These are phyloP conservation scores for Porites rus DNA, from an alignment of 92 coral and sea anemone genomes.

Conservation along the genomic window DNA sequence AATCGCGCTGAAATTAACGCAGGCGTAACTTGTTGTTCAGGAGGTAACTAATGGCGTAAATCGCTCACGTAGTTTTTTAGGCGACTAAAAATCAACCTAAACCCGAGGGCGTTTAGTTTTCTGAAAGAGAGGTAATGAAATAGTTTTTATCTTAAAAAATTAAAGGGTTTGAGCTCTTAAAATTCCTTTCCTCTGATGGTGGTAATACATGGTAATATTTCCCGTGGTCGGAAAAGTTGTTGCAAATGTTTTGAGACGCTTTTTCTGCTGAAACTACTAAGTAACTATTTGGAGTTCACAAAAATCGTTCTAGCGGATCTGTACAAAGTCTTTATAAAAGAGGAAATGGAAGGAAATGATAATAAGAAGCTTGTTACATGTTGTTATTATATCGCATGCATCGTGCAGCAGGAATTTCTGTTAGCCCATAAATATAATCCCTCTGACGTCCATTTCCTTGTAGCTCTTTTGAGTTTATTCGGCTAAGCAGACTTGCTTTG, in stretches of 20 bases:
- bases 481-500: no score
- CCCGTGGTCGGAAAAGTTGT: neutral
- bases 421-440: neutral
- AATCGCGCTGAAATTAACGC: neutral
- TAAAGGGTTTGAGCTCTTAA: constrained; percentile 13
- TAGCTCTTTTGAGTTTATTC: neutral
- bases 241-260: neutral
- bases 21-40: neutral
- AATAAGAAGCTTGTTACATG: neutral
- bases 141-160: neutral
- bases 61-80: neutral
- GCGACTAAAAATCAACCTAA: neutral
- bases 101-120: constrained; percentile 5
- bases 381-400: neutral
- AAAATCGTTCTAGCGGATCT: neutral
- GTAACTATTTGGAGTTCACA: neutral
- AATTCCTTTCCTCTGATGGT: neutral
- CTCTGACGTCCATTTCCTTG: neutral
- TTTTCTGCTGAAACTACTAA: neutral
- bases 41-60: neutral
- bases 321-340: neutral
- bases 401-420: neutral
- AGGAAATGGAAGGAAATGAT: neutral
- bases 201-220: neutral
- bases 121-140: neutral